These are phyloP conservation scores for Protobothrops flavoviridis DNA, from an alignment of 2,113 vertebrate species.

Conservation along the genomic window DNA sequence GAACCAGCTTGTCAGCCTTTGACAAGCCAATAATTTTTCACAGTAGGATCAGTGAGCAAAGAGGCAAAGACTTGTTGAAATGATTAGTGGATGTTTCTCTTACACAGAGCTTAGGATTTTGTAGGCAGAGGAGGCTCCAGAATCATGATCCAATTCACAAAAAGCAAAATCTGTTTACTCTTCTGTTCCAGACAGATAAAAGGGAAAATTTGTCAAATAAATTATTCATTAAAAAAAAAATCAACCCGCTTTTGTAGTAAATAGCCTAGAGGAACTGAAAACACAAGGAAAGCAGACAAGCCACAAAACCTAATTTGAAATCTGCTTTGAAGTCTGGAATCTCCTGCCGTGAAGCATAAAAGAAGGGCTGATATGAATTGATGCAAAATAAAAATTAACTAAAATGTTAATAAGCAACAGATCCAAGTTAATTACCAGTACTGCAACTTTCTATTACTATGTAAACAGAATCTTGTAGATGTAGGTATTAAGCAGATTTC, in stretches of 20 bases:
- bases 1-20: not conserved
- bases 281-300: constrained; percentile 5
- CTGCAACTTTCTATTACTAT: not conserved
- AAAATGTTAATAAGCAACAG: not conserved
- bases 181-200: constrained; percentile 25
- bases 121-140: not conserved
- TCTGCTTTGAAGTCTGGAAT: constrained; percentile 18
- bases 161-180: constrained; percentile 15
- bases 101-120: not conserved
- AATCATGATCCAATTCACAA: constrained; percentile 16
- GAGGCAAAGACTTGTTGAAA: not conserved
- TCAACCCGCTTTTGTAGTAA: constrained; percentile 21
- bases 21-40: constrained; percentile 2
- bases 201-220: constrained; percentile 32
- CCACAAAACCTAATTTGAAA: constrained; percentile 25
- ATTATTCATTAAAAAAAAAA: constrained; percentile 25
- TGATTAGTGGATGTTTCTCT: not conserved
- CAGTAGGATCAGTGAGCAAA: not conserved
- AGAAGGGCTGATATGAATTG: constrained; percentile 4
- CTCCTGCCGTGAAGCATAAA: not conserved
- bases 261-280: constrained; percentile 22
- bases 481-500: not conserved
- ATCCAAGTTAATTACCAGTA: not conserved
- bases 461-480: not conserved
- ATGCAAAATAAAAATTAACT: constrained; percentile 21